Conservation (phyloP, 1,140 invertebrate species). For the Drosophila sucinea region DNA sequence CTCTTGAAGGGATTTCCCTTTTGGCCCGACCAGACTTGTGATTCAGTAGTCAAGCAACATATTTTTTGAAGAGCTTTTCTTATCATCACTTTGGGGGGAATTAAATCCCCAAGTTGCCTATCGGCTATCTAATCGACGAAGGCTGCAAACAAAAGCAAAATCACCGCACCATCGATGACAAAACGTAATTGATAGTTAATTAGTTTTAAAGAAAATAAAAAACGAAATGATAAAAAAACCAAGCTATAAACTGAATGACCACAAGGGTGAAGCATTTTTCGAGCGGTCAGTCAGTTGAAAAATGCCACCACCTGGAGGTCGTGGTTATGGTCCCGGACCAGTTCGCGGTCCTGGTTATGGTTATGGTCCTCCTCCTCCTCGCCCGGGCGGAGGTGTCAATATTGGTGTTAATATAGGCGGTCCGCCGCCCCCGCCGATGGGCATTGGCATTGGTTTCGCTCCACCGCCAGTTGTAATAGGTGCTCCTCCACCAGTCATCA, state of each 20-base stretch:
- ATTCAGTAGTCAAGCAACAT: conserved; percentile 20
- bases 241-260: conserved; percentile 24
- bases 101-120: conserved; percentile 25
- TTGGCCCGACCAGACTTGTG: conserved; percentile 15
- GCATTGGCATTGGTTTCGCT: conserved; percentile 57
- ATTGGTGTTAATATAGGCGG: conserved; percentile 68
- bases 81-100: conserved; percentile 23
- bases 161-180: conserved; percentile 38
- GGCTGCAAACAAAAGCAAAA: conserved; percentile 44
- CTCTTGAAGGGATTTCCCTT: conserved; percentile 34
- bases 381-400: conserved; percentile 56
- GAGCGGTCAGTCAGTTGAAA: conserved; percentile 50
- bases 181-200: conserved; percentile 73
- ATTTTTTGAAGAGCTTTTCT: conserved; percentile 14
- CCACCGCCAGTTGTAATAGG: conserved; percentile 43
- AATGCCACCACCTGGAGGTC: conserved; percentile 69
- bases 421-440: conserved; percentile 58
- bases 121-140: conserved; percentile 61
- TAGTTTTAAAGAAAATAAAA: conserved; percentile 44
- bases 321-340: conserved; percentile 58
- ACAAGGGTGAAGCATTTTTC: conserved; percentile 33
- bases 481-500: conserved; percentile 29
- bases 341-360: conserved; percentile 44
- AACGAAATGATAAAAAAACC: background rate
- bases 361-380: conserved; percentile 53